Evolutionary conservation across 2,888 invertebrate species (phyloP), one percentile per base, ranked within the genome.

Genomic region (Orchestes rusci): DNA sequence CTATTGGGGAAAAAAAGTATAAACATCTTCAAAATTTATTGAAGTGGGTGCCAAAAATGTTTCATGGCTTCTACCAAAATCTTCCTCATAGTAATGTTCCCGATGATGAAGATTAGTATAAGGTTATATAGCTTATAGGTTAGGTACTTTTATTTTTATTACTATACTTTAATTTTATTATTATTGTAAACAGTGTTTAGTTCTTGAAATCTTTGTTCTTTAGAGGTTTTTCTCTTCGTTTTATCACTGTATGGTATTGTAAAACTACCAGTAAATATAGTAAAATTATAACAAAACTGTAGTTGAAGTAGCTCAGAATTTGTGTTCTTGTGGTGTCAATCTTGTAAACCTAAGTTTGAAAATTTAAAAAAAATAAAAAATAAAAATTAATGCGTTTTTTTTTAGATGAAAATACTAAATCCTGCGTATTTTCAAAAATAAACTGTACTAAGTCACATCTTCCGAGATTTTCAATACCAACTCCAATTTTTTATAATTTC

Each of bases 61-160:
- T 47, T 33, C 47, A 47, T 23, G 16, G 19, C 16, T 47, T 43
- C 33, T 47, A 47, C 33, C 20, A 43, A 37, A 47, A 47, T 16
- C 37, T 45, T 28, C 20, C 30, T 8, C 41, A 45, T 8, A 31
- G 19, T 33, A 27, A 38, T 12, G 32, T 27, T 16, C 16, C 8
- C 23, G 23, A 16, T 8, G 39, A 38, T 17, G 32, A 19, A 27
- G 33, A 29, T 27, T 19, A 8, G 8, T 23, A 20, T 23, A 10
- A 34, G 10, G 27, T 10, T 23, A 8, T 8, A 8, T 8, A 23
- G 27, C 10, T 15, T 13, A 4, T 15, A n/a, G n/a, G n/a, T n/a
- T n/a, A n/a, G n/a, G n/a, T n/a, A n/a, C n/a, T n/a, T n/a, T n/a
- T n/a, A n/a, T n/a, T n/a, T n/a, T n/a, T n/a, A n/a, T n/a, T n/a